Percentiles rank a stretch among this genome's conserved stretches.
Conservation (phyloP, 2,113 vertebrate species). For the Ptychochromis oligacanthus region DNA sequence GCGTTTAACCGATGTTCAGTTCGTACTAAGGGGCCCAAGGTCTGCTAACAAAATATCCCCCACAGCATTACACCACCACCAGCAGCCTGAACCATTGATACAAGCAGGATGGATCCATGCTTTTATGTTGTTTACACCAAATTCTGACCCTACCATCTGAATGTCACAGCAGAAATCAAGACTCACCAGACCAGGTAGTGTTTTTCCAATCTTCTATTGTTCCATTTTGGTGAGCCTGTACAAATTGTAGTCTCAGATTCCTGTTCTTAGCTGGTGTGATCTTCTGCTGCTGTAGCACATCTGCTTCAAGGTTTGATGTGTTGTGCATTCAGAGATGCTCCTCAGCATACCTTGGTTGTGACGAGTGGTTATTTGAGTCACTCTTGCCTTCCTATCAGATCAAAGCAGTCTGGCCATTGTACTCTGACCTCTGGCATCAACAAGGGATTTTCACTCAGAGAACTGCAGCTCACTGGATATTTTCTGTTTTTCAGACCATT, state of each 20-base stretch:
- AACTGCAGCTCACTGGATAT: background rate
- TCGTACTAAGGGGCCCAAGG: too few relatives aligned
- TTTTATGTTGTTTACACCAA: accelerated
- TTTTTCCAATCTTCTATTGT: background rate
- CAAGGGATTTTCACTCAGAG: background rate
- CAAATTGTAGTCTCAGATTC: too few relatives aligned
- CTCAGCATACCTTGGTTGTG: background rate
- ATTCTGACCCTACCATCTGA: background rate
- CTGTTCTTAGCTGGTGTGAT: background rate
- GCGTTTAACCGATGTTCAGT: too few relatives aligned
- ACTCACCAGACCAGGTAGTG: background rate
- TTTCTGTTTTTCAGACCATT: background rate
- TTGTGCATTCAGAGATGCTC: background rate
- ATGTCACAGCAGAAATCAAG: background rate
- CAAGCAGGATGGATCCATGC: too few relatives aligned
- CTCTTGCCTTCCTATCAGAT: background rate
- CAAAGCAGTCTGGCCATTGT: background rate
- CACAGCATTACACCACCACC: too few relatives aligned
- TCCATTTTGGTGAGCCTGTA: too few relatives aligned
- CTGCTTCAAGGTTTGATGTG: background rate
- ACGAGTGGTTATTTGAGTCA: background rate
- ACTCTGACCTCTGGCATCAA: background rate
- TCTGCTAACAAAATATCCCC: too few relatives aligned
- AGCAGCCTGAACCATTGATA: background rate
- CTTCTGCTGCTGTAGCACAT: background rate